These are phyloP conservation scores for Dinocampus coccinellae DNA, from an alignment of 2,888 invertebrate genomes.

Conservation along the genomic window DNA sequence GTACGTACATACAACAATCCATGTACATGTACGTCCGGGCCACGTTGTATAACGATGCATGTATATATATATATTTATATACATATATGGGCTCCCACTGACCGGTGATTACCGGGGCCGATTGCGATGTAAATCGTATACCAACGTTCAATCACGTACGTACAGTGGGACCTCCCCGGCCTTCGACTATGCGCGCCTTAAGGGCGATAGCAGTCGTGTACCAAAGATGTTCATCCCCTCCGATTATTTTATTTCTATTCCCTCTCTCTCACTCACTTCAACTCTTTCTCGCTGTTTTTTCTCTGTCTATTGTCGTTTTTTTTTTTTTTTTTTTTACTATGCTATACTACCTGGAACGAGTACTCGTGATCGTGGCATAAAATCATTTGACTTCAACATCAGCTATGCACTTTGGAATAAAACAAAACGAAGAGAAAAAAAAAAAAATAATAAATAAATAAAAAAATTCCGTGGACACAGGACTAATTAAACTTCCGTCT, in stretches of 20 bases:
- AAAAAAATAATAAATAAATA: too few relatives aligned
- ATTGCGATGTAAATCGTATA: slow-evolving; percentile 66
- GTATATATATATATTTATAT: slow-evolving; percentile 27
- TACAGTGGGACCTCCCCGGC: slow-evolving; percentile 50
- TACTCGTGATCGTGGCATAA: slow-evolving; percentile 39
- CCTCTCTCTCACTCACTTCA: too few relatives aligned
- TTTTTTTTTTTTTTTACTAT: not conserved
- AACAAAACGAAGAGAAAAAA: too few relatives aligned
- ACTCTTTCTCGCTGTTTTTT: too few relatives aligned
- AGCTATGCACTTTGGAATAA: slow-evolving; percentile 15
- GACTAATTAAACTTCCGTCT: slow-evolving; percentile 39
- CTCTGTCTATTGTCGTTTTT: too few relatives aligned
- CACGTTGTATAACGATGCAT: slow-evolving; percentile 33
- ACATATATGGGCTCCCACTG: slow-evolving; percentile 45
- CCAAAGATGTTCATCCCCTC: slow-evolving; percentile 28
- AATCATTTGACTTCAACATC: slow-evolving; percentile 36
- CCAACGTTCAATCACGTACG: slow-evolving; percentile 62
- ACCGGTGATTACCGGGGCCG: slow-evolving; percentile 62
- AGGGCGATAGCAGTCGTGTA: slow-evolving; percentile 38
- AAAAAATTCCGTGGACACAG: slow-evolving; percentile 25
- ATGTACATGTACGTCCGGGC: slow-evolving; percentile 33
- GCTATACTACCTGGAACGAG: slow-evolving; percentile 23
- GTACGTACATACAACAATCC: not conserved
- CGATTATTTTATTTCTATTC: slow-evolving; percentile 1
- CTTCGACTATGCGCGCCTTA: slow-evolving; percentile 53